phyloP scores from a whole-genome alignment of 2,797 vertebrate species.

The Crotalus adamanteus region DNA sequence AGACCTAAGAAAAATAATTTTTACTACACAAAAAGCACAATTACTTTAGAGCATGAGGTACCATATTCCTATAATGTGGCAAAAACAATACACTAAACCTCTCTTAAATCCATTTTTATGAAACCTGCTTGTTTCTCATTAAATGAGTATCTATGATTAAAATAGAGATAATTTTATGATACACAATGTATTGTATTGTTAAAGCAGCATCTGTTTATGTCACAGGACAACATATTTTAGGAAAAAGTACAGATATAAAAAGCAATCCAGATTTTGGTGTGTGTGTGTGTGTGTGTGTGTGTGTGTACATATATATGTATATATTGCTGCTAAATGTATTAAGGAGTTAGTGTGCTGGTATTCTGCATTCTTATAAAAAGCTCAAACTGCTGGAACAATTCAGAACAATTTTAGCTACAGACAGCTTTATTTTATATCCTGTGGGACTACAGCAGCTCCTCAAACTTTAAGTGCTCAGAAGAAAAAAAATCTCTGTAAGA shows the following conservation, averaged over 20 bases:
- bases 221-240: constrained; percentile 95
- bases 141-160: constrained; percentile 98
- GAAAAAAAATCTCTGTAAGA: constrained; percentile 57
- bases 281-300: neutral
- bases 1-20: constrained; percentile 49
- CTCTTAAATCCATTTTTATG: constrained; percentile 96
- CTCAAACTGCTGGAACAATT: constrained; percentile 55
- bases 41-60: constrained; percentile 61
- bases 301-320: constrained; percentile 52
- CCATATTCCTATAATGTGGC: constrained; percentile 84
- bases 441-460: constrained; percentile 53
- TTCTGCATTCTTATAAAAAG: constrained; percentile 49
- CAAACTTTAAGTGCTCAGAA: constrained; percentile 65
- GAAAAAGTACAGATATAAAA: constrained; percentile 86
- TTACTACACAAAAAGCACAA: constrained; percentile 53
- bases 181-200: constrained; percentile 97
- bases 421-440: constrained; percentile 59
- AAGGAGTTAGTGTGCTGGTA: constrained; percentile 65
- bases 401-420: constrained; percentile 59
- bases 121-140: constrained; percentile 95
- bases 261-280: constrained; percentile 67
- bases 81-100: constrained; percentile 86
- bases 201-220: constrained; percentile 97
- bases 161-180: constrained; percentile 95
- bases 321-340: constrained; percentile 61